Evolutionary conservation across 2,797 vertebrate genomes (phyloP).

Genomic region (Bucorvus abyssinicus): DNA sequence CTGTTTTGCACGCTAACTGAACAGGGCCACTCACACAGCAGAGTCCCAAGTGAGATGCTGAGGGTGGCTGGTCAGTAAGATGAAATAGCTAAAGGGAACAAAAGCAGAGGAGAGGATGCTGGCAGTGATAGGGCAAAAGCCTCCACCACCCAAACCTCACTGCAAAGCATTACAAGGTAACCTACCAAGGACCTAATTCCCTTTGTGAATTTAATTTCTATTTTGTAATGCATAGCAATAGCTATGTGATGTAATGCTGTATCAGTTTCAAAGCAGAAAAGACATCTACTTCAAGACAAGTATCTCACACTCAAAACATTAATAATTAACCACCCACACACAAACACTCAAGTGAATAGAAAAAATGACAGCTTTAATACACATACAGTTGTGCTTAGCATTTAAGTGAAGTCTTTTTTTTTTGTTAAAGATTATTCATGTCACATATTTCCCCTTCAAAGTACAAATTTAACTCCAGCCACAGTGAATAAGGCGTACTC

Average conservation of each 20-base stretch:
- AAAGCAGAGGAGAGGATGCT: background rate
- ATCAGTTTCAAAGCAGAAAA: background rate
- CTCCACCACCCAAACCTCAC: background rate
- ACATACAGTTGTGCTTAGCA: background rate
- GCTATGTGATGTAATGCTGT: background rate
- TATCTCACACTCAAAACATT: background rate
- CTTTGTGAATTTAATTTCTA: background rate
- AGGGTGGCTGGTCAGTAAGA: background rate
- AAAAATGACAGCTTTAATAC: background rate
- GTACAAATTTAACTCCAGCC: background rate
- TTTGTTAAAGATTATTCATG: background rate
- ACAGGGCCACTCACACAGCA: background rate
- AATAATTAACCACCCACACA: background rate
- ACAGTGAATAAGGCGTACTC: background rate
- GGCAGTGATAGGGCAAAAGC: background rate
- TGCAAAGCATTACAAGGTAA: background rate
- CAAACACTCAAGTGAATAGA: background rate
- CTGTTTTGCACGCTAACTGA: background rate
- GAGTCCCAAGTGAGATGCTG: background rate
- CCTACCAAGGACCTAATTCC: background rate
- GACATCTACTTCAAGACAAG: background rate
- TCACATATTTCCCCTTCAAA: background rate
- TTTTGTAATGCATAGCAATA: background rate
- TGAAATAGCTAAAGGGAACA: background rate
- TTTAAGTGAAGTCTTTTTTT: background rate